Evolutionary conservation across 2,797 vertebrate species (phyloP).

Genomic region (Etheostoma nigrum): DNA sequence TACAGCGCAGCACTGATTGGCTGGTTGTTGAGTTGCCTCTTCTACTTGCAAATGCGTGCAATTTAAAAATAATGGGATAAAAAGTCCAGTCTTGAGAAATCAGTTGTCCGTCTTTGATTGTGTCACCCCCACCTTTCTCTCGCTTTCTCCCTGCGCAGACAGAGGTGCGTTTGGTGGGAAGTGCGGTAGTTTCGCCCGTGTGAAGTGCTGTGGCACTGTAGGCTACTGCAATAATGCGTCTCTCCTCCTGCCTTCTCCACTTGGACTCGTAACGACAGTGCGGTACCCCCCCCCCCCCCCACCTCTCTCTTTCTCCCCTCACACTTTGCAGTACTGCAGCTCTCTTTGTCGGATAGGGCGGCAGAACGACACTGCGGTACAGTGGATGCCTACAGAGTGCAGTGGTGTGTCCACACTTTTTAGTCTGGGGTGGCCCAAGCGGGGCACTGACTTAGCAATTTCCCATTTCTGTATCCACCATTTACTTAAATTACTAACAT

Average conservation of each 20-base stretch:
- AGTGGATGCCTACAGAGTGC: conserved; percentile 59
- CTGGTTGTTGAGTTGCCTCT: conserved; percentile 42
- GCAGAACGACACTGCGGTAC: conserved; percentile 84
- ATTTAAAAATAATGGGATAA: conserved; percentile 37
- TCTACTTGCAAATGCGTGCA: conserved; percentile 46
- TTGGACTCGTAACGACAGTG: conserved; percentile 81
- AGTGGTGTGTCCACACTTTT: conserved; percentile 1
- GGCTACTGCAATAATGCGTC: conserved; percentile 86
- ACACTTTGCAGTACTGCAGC: conserved; percentile 84
- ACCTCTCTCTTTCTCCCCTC: conserved; percentile 13
- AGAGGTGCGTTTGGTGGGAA: conserved; percentile 40
- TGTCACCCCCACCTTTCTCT: conserved; percentile 14
- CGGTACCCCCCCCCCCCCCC: conserved; percentile 62
- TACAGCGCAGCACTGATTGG: conserved; percentile 55
- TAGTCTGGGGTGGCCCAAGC: background rate
- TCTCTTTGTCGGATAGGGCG: conserved; percentile 74
- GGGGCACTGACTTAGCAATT: background rate
- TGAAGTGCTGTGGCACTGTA: conserved; percentile 61
- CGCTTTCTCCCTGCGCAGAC: background rate
- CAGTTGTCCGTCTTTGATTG: conserved; percentile 20
- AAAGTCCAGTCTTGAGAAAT: conserved; percentile 59
- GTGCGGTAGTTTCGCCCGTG: conserved; percentile 63
- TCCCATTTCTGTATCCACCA: background rate
- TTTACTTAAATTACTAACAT: background rate
- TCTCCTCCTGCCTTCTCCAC: conserved; percentile 71